Evolutionary conservation across 2,888 invertebrate species (phyloP).

Genomic region (Spodoptera picta): DNA sequence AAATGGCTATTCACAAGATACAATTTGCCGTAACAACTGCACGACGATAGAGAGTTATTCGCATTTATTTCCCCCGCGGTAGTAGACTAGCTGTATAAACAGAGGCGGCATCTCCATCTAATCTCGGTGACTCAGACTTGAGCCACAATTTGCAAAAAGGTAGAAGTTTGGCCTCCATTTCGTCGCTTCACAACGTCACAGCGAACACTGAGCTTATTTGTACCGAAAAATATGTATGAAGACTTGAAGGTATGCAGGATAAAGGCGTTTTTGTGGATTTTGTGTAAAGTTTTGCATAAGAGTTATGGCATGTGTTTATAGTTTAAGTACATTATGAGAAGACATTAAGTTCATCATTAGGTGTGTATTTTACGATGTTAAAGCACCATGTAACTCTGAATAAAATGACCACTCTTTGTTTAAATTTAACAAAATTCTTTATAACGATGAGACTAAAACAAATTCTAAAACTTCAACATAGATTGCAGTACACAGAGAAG

Average conservation of each 20-base stretch:
- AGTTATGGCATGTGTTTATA: no score
- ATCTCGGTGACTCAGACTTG: conserved; percentile 61
- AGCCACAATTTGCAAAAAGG: conserved; percentile 70
- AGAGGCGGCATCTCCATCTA: conserved; percentile 61
- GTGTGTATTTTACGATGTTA: no score
- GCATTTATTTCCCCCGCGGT: conserved; percentile 27
- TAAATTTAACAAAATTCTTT: no score
- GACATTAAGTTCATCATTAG: no score
- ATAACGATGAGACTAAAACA: no score
- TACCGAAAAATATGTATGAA: conserved; percentile 31
- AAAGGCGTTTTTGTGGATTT: no score
- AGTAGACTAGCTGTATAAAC: conserved; percentile 41
- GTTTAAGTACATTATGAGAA: no score
- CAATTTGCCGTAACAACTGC: conserved; percentile 24
- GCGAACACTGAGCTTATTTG: conserved; percentile 55
- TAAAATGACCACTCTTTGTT: no score
- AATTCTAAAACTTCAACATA: no score
- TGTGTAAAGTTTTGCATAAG: no score
- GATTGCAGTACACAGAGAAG: no score
- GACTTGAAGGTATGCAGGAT: conserved; percentile 8
- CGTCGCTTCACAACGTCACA: conserved; percentile 59
- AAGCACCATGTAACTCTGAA: no score
- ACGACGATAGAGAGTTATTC: conserved; percentile 23
- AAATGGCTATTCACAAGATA: background rate
- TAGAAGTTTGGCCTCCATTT: conserved; percentile 67